A percentile compares a stretch with the other conserved stretches of the same genome.
Conservation (phyloP, 2,888 invertebrate genomes). For the Apeira syringaria region DNA sequence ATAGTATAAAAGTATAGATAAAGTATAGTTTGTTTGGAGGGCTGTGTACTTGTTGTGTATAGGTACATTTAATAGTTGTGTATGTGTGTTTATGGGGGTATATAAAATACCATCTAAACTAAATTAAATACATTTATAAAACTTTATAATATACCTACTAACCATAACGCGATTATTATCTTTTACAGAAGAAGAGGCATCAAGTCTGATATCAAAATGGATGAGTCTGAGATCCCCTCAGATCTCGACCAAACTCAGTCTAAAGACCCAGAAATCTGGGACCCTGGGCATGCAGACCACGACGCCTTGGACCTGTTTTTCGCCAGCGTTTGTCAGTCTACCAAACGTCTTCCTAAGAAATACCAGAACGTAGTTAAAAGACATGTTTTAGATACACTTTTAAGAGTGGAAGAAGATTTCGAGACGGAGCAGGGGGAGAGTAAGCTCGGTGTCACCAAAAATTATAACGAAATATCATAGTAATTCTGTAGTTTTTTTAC, state of each 20-base stretch:
- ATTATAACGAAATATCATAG: background rate
- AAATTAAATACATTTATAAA: too few relatives aligned
- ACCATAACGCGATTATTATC: too few relatives aligned
- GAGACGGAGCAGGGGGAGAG: slow-evolving; percentile 39
- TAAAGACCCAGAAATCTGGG: slow-evolving; percentile 47
- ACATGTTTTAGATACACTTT: slow-evolving; percentile 62
- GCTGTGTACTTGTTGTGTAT: too few relatives aligned
- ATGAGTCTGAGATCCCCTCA: slow-evolving; percentile 51
- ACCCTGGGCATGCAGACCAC: slow-evolving; percentile 42
- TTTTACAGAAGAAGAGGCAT: slow-evolving; percentile 46
- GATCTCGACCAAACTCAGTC: slow-evolving; percentile 41
- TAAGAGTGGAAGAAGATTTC: slow-evolving; percentile 63
- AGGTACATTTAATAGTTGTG: too few relatives aligned
- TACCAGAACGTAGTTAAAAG: slow-evolving; percentile 59
- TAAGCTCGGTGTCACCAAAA: slow-evolving; percentile 1
- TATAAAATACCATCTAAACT: too few relatives aligned
- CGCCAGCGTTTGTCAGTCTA: slow-evolving; percentile 73
- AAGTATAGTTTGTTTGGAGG: too few relatives aligned
- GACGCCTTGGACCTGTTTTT: slow-evolving; percentile 73
- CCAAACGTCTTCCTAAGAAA: slow-evolving; percentile 56
- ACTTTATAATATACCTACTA: too few relatives aligned
- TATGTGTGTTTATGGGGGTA: too few relatives aligned
- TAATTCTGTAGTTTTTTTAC: too few relatives aligned
- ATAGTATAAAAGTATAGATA: too few relatives aligned
- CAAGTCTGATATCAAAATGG: slow-evolving; percentile 50